Percentiles rank a stretch among this genome's conserved stretches.
These are phyloP conservation scores for Pachycephus smyrnensis DNA, from an alignment of 2,888 invertebrate species.

Conservation along the genomic window DNA sequence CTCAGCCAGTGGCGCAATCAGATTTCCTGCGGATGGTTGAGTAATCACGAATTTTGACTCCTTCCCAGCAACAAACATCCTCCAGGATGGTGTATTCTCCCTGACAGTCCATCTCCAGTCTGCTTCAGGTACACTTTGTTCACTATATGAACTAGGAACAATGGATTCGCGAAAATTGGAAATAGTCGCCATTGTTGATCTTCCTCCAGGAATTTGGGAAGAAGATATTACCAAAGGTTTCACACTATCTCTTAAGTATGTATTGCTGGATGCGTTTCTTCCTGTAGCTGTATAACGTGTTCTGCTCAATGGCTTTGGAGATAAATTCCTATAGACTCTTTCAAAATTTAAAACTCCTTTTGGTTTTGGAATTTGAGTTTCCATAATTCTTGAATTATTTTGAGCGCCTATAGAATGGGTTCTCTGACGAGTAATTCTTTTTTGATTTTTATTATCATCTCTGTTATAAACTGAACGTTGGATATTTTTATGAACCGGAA, in stretches of 20 bases:
- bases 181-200: not conserved
- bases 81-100: slow-evolving; percentile 1
- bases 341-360: not conserved
- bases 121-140: not conserved
- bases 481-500: not conserved
- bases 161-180: not conserved
- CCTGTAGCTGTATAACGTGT: not conserved
- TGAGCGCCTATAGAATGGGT: not conserved
- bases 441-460: slow-evolving; percentile 1
- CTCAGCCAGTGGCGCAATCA: not conserved
- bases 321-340: not conserved
- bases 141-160: not conserved
- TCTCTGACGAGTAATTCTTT: not conserved
- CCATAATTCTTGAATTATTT: not conserved
- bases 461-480: not conserved
- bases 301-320: not conserved
- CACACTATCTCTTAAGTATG: no score
- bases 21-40: not conserved
- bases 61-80: not conserved
- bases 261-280: not conserved
- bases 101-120: not conserved
- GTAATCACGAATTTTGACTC: not conserved
- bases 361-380: slow-evolving; percentile 4
- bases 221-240: not conserved
- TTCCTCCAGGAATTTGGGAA: not conserved